Conservation (phyloP, 2,888 invertebrate species). For the Orthosia gracilis region DNA sequence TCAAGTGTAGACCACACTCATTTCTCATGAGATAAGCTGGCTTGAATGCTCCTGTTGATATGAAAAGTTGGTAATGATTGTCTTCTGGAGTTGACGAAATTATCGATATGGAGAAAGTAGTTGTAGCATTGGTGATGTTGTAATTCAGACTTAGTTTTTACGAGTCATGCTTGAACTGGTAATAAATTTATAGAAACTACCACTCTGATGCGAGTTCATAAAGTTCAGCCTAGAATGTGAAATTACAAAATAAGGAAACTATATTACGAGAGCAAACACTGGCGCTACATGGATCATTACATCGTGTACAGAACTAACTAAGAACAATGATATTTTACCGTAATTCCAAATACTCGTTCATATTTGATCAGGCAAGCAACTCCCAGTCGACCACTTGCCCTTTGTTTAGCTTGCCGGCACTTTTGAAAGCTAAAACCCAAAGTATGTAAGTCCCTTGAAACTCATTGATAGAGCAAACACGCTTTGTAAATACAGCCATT, state of each 20-base stretch:
- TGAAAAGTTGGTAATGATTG: conserved; percentile 9
- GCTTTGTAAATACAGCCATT: conserved; percentile 82
- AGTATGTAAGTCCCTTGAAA: conserved; percentile 89
- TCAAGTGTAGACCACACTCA: conserved; percentile 53
- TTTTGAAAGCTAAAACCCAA: conserved; percentile 91
- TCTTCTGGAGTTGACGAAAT: conserved; percentile 10
- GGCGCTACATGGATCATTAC: conserved; percentile 76
- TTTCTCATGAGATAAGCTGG: conserved; percentile 63
- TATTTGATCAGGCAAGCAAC: conserved; percentile 87
- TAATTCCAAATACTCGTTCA: conserved; percentile 79
- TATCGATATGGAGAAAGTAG: conserved; percentile 14
- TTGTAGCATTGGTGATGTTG: neutral
- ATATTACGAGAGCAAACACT: conserved; percentile 47
- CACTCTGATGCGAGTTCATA: neutral
- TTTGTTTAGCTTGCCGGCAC: conserved; percentile 87
- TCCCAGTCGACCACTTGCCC: conserved; percentile 83
- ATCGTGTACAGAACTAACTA: conserved; percentile 71
- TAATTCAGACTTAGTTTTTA: neutral
- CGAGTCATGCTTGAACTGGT: neutral
- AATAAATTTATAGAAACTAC: neutral
- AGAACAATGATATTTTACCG: conserved; percentile 85
- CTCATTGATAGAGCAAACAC: conserved; percentile 88
- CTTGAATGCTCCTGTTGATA: conserved; percentile 47
- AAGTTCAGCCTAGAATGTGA: neutral
- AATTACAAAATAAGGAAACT: conserved; percentile 25